Percentiles rank a stretch among this genome's conserved stretches.
Conservation (phyloP, 1,140 invertebrate genomes). For the Lepidurus arcticus region DNA sequence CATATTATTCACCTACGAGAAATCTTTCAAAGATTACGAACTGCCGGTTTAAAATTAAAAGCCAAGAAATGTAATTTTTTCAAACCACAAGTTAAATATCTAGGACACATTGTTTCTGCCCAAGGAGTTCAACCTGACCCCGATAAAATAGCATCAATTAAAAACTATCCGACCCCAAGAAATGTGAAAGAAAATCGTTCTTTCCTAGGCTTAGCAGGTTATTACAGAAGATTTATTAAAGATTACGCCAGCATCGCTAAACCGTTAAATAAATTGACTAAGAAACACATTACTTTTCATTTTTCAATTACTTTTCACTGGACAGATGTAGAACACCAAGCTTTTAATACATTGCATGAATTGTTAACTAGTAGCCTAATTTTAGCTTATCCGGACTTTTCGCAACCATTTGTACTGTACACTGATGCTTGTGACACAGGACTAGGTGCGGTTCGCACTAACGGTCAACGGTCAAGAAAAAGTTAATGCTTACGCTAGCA, state of each 20-base stretch:
- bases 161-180: background rate
- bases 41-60: background rate
- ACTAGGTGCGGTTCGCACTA: too few species aligned
- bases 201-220: too few species aligned
- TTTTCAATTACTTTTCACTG: background rate
- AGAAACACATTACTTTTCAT: too few species aligned
- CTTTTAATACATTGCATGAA: background rate
- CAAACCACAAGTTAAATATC: background rate
- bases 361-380: background rate
- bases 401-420: background rate
- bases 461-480: background rate
- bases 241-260: background rate
- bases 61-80: background rate
- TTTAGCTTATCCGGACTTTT: constrained; percentile 17
- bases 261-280: background rate
- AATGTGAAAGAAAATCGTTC: background rate
- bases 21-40: background rate
- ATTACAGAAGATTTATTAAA: background rate
- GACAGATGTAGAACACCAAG: background rate
- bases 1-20: background rate
- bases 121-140: background rate
- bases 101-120: background rate
- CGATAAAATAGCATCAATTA: background rate
- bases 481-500: background rate
- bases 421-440: background rate